Conservation (phyloP, 2,888 invertebrate species). For the Acrocyrtus sp. region DNA sequence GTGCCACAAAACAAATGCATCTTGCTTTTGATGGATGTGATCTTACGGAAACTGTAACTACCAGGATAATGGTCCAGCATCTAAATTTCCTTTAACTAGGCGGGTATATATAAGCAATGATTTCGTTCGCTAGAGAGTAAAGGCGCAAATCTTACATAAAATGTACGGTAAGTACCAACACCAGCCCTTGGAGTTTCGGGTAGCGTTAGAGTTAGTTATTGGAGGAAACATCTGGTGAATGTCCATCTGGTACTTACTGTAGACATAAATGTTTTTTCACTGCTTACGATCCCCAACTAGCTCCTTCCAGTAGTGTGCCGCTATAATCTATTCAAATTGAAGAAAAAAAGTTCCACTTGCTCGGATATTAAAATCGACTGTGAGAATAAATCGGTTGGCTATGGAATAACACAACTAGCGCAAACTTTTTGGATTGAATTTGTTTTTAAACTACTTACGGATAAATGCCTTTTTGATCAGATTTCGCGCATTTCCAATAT, state of each 20-base stretch:
- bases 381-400: no score
- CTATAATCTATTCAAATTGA: no score
- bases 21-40: slow-evolving; percentile 48
- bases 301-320: neutral
- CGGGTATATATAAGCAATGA: no score
- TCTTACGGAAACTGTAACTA: slow-evolving; percentile 40
- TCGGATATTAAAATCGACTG: no score
- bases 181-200: neutral
- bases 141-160: no score
- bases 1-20: slow-evolving; percentile 18
- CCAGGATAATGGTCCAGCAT: slow-evolving; percentile 45
- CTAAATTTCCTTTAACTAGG: slow-evolving; percentile 48
- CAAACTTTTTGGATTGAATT: no score
- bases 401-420: no score
- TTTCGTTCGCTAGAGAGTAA: no score
- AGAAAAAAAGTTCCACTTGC: no score
- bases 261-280: neutral
- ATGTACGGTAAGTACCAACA: no score
- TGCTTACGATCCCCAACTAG: neutral
- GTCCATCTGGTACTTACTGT: neutral
- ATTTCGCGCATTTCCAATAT: no score
- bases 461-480: neutral
- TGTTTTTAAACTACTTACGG: neutral
- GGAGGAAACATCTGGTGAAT: neutral
- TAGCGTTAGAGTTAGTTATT: neutral